Evolutionary conservation across 1,140 invertebrate genomes (phyloP), one percentile per base, ranked within the genome.

Genomic region (Agrilus planipennis): DNA sequence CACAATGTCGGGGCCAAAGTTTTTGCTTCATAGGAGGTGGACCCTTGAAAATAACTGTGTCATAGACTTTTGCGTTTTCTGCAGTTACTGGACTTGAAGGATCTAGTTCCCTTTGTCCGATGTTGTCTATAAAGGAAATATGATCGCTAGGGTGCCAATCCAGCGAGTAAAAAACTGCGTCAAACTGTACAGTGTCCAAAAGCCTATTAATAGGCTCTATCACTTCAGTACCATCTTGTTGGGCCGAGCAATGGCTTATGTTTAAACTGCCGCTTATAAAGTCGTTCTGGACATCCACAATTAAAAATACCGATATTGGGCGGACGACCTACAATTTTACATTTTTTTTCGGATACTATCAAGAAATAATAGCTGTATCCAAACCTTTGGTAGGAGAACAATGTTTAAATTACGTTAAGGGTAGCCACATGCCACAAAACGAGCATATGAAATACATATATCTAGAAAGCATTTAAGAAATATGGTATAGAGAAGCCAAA

Each of bases 91-190:
- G 70, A 54, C 79, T 84, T 4, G 73, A 74, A 38, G 71, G 64
- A 56, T 86, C 73, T 28, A 86, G 58, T 44, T 78, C 76, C 16
- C 81, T 63, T 53, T 72, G 67, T 34, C 71, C 70, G 28, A 92
- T 75, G 67, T 94, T 95, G 55, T 94, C 92, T 46, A 92, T 82
- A 63, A 98, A 99, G 11, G 91, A 96, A 16, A 97, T 84, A 65
- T 99, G 94, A 69, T 96, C 82, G 21, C 77, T 76, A 0, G 93
- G 93, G 75, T 98, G 94, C 92, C 93, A 98, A 67, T 98, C 94
- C 38, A 89, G 67, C 1, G 91, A 90, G 66, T 97, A 98, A 57
- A 92, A 89, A n/a, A 97, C 80, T 2, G 77, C 73, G 64, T 96
- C 84, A 64, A 97, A 98, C 36, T 77, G 71, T 14, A 89, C 81